These are phyloP conservation scores for Pemphredon lugubris DNA, from an alignment of 2,888 invertebrate genomes.

Conservation along the genomic window DNA sequence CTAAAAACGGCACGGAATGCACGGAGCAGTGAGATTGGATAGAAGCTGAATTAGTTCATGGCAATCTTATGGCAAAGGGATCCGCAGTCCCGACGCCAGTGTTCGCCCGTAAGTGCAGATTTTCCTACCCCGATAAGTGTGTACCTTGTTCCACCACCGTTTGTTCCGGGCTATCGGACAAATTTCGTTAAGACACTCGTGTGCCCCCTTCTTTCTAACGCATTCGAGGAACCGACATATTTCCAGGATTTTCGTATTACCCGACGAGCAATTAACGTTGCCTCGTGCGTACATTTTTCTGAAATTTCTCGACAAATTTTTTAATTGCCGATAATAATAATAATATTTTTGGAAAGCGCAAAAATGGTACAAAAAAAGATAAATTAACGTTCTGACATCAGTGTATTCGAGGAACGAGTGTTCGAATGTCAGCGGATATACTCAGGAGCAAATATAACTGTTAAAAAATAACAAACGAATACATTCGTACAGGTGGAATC, in stretches of 20 bases:
- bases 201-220: background rate
- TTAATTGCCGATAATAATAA: too few species aligned
- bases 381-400: too few species aligned
- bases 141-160: background rate
- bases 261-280: too few species aligned
- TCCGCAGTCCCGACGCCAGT: slow-evolving; percentile 26
- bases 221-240: background rate
- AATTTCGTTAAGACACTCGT: background rate
- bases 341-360: too few species aligned
- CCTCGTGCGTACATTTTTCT: too few species aligned
- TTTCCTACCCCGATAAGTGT: slow-evolving; percentile 17
- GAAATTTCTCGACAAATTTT: too few species aligned
- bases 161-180: background rate
- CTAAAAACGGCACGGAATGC: slow-evolving; percentile 71
- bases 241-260: background rate
- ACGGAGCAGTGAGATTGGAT: slow-evolving; percentile 67
- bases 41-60: slow-evolving; percentile 66
- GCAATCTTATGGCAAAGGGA: slow-evolving; percentile 60
- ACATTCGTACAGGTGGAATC: too few species aligned
- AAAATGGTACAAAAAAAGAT: too few species aligned
- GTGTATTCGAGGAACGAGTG: too few species aligned
- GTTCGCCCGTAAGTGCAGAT: slow-evolving; percentile 12
- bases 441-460: too few species aligned
- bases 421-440: too few species aligned
- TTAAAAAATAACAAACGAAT: too few species aligned